Evolutionary conservation across 2,113 vertebrate genomes (phyloP), one percentile per base, ranked within the genome.

Genomic region (Tragelaphus scriptus): DNA sequence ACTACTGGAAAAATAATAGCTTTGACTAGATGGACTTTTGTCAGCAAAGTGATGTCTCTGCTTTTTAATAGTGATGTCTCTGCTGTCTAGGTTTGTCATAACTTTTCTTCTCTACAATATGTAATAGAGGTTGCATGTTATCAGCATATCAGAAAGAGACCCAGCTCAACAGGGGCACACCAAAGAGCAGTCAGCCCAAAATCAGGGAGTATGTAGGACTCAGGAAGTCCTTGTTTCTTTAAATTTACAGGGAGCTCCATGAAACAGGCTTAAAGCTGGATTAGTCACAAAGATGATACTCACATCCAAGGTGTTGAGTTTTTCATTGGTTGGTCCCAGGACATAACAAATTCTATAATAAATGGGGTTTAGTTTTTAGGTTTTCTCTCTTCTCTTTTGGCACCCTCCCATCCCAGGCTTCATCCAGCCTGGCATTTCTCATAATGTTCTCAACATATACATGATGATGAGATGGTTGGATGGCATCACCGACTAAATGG

Each of bases 251-350:
- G 51, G 59, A 94, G 19, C 71, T 92, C 49, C 58, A 44, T 90
- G n/a, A 51, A 90, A 96, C 6, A 93, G 63, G 25, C 5, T 53
- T 87, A 51, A 85, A 80, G 28, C 51, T 88, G 25, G 44, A 36
- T 91, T 96, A 90, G n/a, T 88, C 61, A 95, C 21, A 88, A n/a
- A 94, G 85, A 84, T 90, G 56, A 93, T 85, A 82, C 6, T 93
- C 23, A 88, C 19, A 93, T 68, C 30, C 32, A 53, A 90, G 58
- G 25, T 87, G 32, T 56, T 91, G 63, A 65, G 40, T 49, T 94
- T 81, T 86, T 90, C 23, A 85, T n/a, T 80, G 79, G n/a, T 51
- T 88, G 13, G 21, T 16, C 23, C 21, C 91, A 55, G 63, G 47
- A 40, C 55, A 88, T 88, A 44, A 23, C 26, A 63, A 32, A 80